A percentile compares a stretch with the other conserved stretches of the same genome.
Evolutionary conservation across 2,113 vertebrate species (phyloP).

Genomic region (Pipra filicauda): DNA sequence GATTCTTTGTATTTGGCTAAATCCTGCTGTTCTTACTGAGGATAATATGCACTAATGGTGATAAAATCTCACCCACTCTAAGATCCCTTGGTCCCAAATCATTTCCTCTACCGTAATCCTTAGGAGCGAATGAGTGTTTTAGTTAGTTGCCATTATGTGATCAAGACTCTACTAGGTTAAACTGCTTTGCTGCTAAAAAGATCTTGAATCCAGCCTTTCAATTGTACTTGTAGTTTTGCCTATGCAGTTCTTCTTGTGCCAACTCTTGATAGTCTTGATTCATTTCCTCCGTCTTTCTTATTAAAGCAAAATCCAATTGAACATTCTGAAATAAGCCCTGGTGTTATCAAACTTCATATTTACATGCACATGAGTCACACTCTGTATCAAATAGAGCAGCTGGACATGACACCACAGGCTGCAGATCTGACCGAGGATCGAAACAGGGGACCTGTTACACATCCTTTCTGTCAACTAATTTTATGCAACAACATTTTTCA

Average conservation of each 20-base stretch:
- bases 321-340: background rate
- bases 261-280: background rate
- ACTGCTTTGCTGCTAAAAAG: background rate
- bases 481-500: background rate
- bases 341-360: background rate
- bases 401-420: background rate
- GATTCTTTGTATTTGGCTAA: background rate
- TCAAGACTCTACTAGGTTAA: background rate
- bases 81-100: background rate
- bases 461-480: background rate
- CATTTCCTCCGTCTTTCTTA: background rate
- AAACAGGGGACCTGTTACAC: background rate
- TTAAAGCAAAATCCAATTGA: background rate
- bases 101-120: background rate
- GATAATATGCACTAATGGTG: background rate
- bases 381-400: background rate
- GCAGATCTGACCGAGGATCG: background rate
- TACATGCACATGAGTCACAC: background rate
- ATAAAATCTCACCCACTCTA: constrained; percentile 7
- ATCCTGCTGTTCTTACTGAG: background rate
- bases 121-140: background rate
- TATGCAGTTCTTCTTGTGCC: background rate
- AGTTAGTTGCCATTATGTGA: background rate
- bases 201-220: background rate
- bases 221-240: background rate